Evolutionary conservation across 2,888 invertebrate genomes (phyloP), one percentile per base, ranked within the genome.

Genomic region (Drosophila quinaria): DNA sequence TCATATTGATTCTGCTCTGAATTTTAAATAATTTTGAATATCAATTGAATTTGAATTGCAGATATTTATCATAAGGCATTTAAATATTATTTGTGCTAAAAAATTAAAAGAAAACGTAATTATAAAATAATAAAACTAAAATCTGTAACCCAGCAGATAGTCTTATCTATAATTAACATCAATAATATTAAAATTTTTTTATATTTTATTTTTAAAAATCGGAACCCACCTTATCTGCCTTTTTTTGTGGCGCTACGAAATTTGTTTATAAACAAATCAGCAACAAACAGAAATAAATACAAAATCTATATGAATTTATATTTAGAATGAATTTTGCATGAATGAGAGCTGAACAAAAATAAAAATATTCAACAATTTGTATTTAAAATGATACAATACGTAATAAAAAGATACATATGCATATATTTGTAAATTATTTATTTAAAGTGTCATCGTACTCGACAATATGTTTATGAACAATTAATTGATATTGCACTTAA

Each of bases 201-300:
- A 37, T 37, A 3, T 6, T n/a, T 6, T n/a, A n/a, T n/a, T 13
- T 37, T 37, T 37, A 37, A 8, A 37, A 6, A 37, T 15, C 25
- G 22, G 11, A 52, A n/a, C 37, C 22, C 19, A 41, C 13, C 64
- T 62, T 62, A 78, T 73, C 78, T 50, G 17, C 17, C 3, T 3
- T 13, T 46, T 46, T 60, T 44, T 37, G 33, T 61, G 60, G 78
- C 66, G 73, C 58, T 55, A 59, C 9, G 33, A 17, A 15, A 46
- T 72, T 80, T 88, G 61, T 86, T 86, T 86, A 88, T 71, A 79
- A 82, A 80, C 69, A 88, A 65, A 69, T 56, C 46, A 49, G 54
- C 35, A 70, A 31, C 25, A 22, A 44, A 15, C 13, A 15, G 6
- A 44, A 25, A 56, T 35, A 29, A 44, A 56, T 41, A 39, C 44